Percentiles rank a stretch among this genome's conserved stretches.
phyloP scores from a whole-genome alignment of 1,140 invertebrate genomes.

The Paraescarpia echinospica region DNA sequence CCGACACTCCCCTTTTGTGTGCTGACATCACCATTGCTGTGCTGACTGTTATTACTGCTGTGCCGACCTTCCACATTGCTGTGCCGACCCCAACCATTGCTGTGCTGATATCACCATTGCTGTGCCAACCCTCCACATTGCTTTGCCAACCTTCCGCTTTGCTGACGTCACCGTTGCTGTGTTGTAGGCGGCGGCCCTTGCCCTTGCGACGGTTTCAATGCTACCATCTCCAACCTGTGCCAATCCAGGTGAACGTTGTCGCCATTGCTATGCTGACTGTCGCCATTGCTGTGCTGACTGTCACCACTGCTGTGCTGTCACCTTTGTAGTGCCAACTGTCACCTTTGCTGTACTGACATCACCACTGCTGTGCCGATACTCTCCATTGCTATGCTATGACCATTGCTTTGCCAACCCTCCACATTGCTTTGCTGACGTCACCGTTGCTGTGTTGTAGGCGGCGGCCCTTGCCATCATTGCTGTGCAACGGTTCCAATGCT shows the following conservation, averaged over 20 bases:
- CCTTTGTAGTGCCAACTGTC: neutral
- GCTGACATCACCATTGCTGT: too few relatives aligned
- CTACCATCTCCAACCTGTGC: conserved; percentile 48
- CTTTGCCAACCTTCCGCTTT: neutral
- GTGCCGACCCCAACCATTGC: too few relatives aligned
- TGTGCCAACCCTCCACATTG: too few relatives aligned
- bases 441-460: conserved; percentile 36
- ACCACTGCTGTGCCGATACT: neutral
- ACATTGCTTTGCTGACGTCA: neutral
- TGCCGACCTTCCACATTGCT: too few relatives aligned
- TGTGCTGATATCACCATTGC: too few relatives aligned
- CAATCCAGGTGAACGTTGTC: conserved; percentile 38
- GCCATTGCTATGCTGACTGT: conserved; percentile 9
- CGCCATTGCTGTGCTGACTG: conserved; percentile 10
- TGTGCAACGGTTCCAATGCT: conserved; percentile 45
- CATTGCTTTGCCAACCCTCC: neutral
- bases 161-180: neutral
- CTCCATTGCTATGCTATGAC: neutral
- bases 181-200: conserved; percentile 44
- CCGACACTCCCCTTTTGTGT: too few relatives aligned
- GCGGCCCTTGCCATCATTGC: conserved; percentile 46
- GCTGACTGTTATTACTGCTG: too few relatives aligned
- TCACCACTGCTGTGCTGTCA: conserved; percentile 2
- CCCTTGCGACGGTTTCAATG: conserved; percentile 45
- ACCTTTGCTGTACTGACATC: neutral